These are phyloP conservation scores for Eristalinus aeneus DNA, from an alignment of 2,888 invertebrate genomes.

Conservation along the genomic window DNA sequence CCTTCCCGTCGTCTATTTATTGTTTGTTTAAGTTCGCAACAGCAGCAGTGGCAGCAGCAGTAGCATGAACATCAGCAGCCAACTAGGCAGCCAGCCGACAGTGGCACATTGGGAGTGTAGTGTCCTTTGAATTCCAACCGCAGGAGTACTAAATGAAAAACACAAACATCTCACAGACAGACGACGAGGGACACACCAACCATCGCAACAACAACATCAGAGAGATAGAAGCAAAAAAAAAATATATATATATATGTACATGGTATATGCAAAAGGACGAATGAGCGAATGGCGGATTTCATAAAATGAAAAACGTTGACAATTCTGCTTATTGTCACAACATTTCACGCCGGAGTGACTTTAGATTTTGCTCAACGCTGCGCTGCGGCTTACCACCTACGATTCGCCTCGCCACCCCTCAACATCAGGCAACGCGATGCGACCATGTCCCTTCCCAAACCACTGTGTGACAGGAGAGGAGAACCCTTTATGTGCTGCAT, in stretches of 20 bases:
- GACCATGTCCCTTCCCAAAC: conserved; percentile 39
- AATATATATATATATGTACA: conserved; percentile 10
- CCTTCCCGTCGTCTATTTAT: conserved; percentile 42
- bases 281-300: conserved; percentile 7
- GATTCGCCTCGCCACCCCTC: neutral
- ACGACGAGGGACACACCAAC: conserved; percentile 8
- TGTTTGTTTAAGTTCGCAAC: conserved; percentile 49
- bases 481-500: conserved; percentile 44
- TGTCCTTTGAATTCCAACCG: conserved; percentile 44
- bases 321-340: conserved; percentile 71
- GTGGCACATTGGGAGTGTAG: neutral
- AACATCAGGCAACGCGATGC: neutral
- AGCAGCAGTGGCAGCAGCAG: neutral
- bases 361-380: conserved; percentile 52
- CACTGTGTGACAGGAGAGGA: conserved; percentile 42
- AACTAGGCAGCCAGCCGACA: neutral
- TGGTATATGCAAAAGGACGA: neutral
- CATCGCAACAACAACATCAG: no score
- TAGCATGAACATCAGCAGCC: no score
- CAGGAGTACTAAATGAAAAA: conserved; percentile 56
- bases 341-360: conserved; percentile 69
- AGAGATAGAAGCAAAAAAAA: no score
- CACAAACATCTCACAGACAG: conserved; percentile 41
- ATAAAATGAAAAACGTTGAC: conserved; percentile 67
- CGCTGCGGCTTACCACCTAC: neutral